Evolutionary conservation across 2,113 vertebrate genomes (phyloP), one percentile per base, ranked within the genome.

Genomic region (Hemicordylus capensis): DNA sequence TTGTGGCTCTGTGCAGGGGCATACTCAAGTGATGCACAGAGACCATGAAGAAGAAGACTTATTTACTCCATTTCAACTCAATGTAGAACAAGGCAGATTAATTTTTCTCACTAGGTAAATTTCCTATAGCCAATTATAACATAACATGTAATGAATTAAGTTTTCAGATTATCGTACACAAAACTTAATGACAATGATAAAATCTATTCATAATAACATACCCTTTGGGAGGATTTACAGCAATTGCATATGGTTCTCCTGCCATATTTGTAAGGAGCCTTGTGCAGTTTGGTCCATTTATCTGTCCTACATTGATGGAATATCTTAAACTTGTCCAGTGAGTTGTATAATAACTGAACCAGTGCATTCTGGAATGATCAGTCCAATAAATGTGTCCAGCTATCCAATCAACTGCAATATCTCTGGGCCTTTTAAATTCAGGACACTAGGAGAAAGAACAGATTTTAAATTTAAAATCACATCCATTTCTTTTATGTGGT

Each of bases 311-410:
- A 0, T 99, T 99, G 94, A 99, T 97, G 83, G 98, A 99, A 82
- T 99, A 99, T 90, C 98, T 97, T 93, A 99, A 95, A 87, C 98
- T 98, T 56, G 98, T 99, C 98, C 98, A 99, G 86, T 99, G 98
- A 31, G 98, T 98, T n/a, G 98, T 99, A 86, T 99, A 99, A 94
- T 99, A 99, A 95, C 98, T 99, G 94, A 99, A 99, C 98, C 98
- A 99, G 81, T 99, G 98, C 98, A 99, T 99, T 90, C 98, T 96
- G 48, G 98, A 99, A 88, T 99, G 98, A 93, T 99, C 99, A 1
- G 99, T 99, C 99, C 99, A 99, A 84, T 99, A 99, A 95, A 99
- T 92, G 91, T 99, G 99, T 81, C 98, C 98, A 89, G 98, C 97
- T 90, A 99, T 97, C 99, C 99, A 99, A 94, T 99, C 99, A 93